These are phyloP conservation scores for Corythornis cristatus DNA, from an alignment of 2,113 vertebrate species.

Conservation along the genomic window DNA sequence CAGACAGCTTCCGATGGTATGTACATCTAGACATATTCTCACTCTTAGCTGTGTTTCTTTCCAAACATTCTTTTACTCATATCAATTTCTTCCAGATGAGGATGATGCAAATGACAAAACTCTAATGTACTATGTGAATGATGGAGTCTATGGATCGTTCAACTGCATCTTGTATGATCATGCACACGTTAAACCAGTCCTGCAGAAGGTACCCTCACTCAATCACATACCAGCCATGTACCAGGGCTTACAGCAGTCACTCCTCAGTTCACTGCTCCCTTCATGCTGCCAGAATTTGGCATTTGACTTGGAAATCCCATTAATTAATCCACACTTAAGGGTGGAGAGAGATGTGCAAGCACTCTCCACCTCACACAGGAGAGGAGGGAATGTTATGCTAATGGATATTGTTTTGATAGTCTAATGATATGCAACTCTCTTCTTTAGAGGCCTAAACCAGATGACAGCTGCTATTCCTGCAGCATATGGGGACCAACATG, in stretches of 20 bases:
- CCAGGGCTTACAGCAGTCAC: not conserved
- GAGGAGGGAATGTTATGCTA: not conserved
- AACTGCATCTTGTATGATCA: conserved; percentile 97
- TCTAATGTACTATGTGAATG: conserved; percentile 98
- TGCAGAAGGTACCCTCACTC: conserved; percentile 84
- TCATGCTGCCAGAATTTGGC: not conserved
- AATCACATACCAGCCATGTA: not conserved
- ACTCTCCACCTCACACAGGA: no score
- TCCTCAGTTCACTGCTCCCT: not conserved
- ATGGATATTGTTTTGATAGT: not conserved
- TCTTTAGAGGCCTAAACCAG: conserved; percentile 88
- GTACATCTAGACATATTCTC: not conserved
- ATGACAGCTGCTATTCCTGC: conserved; percentile 88
- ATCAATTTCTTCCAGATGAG: conserved; percentile 83
- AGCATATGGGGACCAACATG: conserved; percentile 98
- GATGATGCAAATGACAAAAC: conserved; percentile 85
- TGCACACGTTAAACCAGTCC: conserved; percentile 87
- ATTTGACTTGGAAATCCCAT: not conserved
- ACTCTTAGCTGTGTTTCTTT: not conserved
- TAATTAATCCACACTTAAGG: not conserved
- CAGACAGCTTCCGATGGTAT: conserved; percentile 84
- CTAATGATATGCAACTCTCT: not conserved
- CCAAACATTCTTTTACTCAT: not conserved
- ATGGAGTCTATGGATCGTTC: conserved; percentile 97
- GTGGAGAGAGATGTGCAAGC: not conserved